A percentile compares a stretch with the other conserved stretches of the same genome.
These are phyloP conservation scores for Anastrepha obliqua DNA, from an alignment of 1,140 invertebrate genomes.

Conservation along the genomic window DNA sequence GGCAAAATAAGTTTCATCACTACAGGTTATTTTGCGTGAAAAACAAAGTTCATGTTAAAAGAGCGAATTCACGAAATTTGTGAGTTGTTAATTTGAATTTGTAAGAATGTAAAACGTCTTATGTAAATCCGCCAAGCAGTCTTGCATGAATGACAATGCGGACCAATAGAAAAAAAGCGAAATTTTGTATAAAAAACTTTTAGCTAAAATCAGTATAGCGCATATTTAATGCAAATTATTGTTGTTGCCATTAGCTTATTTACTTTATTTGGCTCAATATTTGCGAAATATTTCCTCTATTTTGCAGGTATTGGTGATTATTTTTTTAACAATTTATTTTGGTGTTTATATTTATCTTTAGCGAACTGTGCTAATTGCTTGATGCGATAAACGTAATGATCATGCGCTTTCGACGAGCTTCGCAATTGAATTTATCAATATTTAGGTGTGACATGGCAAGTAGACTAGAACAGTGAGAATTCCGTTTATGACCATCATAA, in stretches of 20 bases:
- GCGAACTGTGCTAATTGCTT: constrained; percentile 42
- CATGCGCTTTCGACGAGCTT: constrained; percentile 3
- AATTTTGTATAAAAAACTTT: neutral
- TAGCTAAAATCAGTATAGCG: neutral
- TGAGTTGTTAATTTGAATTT: too few species aligned
- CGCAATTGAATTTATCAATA: neutral
- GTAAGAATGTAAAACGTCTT: too few species aligned
- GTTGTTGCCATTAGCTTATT: neutral
- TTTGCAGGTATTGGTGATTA: neutral
- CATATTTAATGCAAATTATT: neutral
- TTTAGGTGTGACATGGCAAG: neutral
- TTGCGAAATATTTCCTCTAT: neutral
- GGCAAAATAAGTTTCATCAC: too few species aligned
- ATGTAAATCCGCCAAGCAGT: too few species aligned
- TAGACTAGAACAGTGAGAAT: constrained; percentile 4
- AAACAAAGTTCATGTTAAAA: too few species aligned
- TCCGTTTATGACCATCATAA: neutral
- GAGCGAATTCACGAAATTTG: too few species aligned
- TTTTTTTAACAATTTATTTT: constrained; percentile 11
- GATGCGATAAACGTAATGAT: neutral
- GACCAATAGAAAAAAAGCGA: too few species aligned
- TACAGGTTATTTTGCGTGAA: too few species aligned
- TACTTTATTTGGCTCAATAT: neutral
- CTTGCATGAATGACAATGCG: too few species aligned
- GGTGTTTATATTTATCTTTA: constrained; percentile 25